Conservation (phyloP, 2,888 invertebrate species). For the Syrista parreyssii region DNA sequence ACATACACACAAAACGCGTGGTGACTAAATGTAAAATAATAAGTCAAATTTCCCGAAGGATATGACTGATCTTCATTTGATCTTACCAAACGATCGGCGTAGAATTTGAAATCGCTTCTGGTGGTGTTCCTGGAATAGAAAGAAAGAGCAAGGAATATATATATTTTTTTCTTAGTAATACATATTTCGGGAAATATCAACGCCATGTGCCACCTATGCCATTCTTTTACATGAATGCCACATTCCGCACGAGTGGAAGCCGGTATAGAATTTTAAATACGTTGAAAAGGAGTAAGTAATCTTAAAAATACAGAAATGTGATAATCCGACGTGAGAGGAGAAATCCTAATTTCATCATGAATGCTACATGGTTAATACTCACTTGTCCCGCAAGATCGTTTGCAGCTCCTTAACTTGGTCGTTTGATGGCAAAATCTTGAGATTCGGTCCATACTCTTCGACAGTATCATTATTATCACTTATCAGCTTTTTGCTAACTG, state of each 20-base stretch:
- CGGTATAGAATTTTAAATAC: not conserved
- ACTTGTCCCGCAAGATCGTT: constrained; percentile 90
- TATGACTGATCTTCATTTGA: constrained; percentile 5
- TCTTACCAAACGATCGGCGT: constrained; percentile 90
- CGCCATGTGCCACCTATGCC: constrained; percentile 13
- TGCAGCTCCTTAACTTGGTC: constrained; percentile 86
- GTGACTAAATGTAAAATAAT: constrained; percentile 2
- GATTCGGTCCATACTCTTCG: constrained; percentile 75
- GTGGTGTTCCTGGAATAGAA: constrained; percentile 81
- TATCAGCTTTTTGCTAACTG: constrained; percentile 49
- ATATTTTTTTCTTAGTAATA: not conserved
- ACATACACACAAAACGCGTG: constrained; percentile 6
- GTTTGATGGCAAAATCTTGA: constrained; percentile 79
- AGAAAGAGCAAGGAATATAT: constrained; percentile 11
- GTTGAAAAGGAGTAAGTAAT: not conserved
- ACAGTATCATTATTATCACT: constrained; percentile 63
- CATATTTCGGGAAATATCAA: not conserved
- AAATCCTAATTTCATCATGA: not conserved
- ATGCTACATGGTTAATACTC: constrained; percentile 55
- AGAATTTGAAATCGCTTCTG: constrained; percentile 97
- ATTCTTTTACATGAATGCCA: not conserved
- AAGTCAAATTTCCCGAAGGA: not conserved
- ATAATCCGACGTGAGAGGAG: not conserved
- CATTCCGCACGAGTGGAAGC: not conserved
- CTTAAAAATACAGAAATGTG: not conserved